Evolutionary conservation across 2,113 vertebrate species (phyloP), one percentile per base, ranked within the genome.

Genomic region (Embiotoca jacksoni): DNA sequence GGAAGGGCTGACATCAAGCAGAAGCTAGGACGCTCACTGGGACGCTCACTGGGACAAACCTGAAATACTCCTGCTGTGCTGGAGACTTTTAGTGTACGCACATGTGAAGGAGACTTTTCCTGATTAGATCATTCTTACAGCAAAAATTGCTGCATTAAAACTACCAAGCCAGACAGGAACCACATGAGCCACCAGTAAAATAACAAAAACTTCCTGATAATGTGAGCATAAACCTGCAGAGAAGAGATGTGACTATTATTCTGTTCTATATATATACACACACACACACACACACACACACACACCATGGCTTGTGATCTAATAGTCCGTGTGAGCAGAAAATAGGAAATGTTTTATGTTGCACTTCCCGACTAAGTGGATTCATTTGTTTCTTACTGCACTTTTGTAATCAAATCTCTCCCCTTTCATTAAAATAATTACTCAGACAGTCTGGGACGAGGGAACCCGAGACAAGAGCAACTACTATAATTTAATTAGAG

Each of bases 371-470:
- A 66, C 75, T 58, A 71, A 81, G 79, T 80, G 15, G 80, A 91
- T 88, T 82, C 32, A 81, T 88, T 80, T 89, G 71, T 80, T 78
- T 87, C 33, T 69, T 60, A 37, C 41, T 78, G 75, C 78, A 70
- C 82, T 87, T 89, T 67, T 74, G 36, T 91, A 89, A 93, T 93
- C 87, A 82, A 82, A 91, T 90, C 74, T 78, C 52, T 72, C 50
- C 56, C 64, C 67, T 80, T 23, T 91, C 76, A 82, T 92, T 87
- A 83, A 52, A 75, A 85, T 90, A 91, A 93, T 92, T 88, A 90
- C 81, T 84, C 46, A 64, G 71, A 88, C 77, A 65, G 85, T 75
- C 83, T 82, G 76, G 66, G 55, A 85, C 66, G 46, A 72, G 72
- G 79, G 71, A 84, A 70, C 11, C 74, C 16, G 39, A 80, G 72